phyloP scores from a whole-genome alignment of 1,140 invertebrate genomes.

The Trigoniulus corallinus region DNA sequence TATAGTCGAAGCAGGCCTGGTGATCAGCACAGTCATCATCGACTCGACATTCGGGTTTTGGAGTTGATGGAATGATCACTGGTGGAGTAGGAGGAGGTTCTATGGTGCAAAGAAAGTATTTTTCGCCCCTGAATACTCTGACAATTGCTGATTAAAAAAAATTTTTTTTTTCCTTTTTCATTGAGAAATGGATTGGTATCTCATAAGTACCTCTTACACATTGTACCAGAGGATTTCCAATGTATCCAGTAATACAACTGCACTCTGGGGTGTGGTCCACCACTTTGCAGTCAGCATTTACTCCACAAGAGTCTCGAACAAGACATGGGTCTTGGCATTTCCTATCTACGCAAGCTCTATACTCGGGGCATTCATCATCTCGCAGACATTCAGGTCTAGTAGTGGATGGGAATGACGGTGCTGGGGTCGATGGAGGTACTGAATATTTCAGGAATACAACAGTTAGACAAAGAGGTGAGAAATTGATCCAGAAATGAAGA shows the following conservation, averaged over 20 bases:
- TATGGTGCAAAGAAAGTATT: not conserved
- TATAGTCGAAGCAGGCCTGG: conserved; percentile 33
- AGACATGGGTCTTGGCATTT: conserved; percentile 19
- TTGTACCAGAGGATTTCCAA: not conserved
- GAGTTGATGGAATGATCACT: not conserved
- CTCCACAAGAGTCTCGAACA: conserved; percentile 45
- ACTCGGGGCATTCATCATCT: conserved; percentile 20
- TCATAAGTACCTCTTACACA: not conserved
- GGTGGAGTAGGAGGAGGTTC: not conserved
- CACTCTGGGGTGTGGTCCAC: conserved; percentile 71
- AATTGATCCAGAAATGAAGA: not conserved
- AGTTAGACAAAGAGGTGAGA: not conserved
- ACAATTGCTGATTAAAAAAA: no score
- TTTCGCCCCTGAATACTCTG: no score
- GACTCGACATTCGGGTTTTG: conserved; percentile 17
- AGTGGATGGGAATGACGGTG: not conserved
- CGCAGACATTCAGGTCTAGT: conserved; percentile 15
- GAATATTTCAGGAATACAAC: not conserved
- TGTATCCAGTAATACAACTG: conserved; percentile 43
- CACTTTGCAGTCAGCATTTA: conserved; percentile 61
- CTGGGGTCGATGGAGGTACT: not conserved
- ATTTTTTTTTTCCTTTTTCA: no score
- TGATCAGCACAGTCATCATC: conserved; percentile 39
- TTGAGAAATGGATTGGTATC: not conserved
- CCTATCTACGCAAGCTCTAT: conserved; percentile 19